phyloP scores from a whole-genome alignment of 2,113 vertebrate genomes.

The Pristiophorus japonicus region DNA sequence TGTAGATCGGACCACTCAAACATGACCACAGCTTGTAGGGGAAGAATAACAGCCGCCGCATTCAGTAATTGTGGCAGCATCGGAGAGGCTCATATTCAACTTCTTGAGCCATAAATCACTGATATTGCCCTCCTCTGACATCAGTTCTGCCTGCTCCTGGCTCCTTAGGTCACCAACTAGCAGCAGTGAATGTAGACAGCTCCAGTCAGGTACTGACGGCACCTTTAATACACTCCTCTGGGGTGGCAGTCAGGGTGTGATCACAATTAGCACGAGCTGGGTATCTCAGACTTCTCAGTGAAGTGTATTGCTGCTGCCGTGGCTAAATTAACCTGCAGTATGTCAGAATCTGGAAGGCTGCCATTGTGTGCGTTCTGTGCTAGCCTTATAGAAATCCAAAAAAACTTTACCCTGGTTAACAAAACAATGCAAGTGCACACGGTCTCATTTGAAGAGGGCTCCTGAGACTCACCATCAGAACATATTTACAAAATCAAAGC shows the following conservation, averaged over 20 bases:
- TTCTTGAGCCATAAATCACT: slow-evolving; percentile 67
- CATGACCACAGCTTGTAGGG: slow-evolving; percentile 63
- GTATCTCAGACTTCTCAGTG: background rate
- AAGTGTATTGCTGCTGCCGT: background rate
- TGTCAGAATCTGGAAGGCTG: background rate
- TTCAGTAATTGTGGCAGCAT: slow-evolving; percentile 62
- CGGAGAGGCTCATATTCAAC: slow-evolving; percentile 60
- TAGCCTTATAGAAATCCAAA: background rate
- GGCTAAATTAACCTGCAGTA: slow-evolving; percentile 9
- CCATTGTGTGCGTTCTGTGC: background rate
- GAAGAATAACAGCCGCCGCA: slow-evolving; percentile 60
- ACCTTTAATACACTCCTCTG: slow-evolving; percentile 39
- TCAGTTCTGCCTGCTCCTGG: slow-evolving; percentile 53
- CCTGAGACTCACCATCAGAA: background rate
- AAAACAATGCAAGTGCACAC: background rate
- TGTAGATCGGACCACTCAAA: slow-evolving; percentile 65
- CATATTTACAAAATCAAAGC: background rate
- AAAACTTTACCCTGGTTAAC: background rate
- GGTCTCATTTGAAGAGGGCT: background rate
- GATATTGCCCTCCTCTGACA: slow-evolving; percentile 56
- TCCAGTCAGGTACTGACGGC: slow-evolving; percentile 47
- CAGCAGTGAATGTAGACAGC: slow-evolving; percentile 48
- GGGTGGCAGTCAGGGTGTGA: slow-evolving; percentile 39
- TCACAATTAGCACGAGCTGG: background rate
- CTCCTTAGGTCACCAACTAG: slow-evolving; percentile 50